Conservation (phyloP, 2,888 invertebrate genomes). For the Lepidochrysops patricia region DNA sequence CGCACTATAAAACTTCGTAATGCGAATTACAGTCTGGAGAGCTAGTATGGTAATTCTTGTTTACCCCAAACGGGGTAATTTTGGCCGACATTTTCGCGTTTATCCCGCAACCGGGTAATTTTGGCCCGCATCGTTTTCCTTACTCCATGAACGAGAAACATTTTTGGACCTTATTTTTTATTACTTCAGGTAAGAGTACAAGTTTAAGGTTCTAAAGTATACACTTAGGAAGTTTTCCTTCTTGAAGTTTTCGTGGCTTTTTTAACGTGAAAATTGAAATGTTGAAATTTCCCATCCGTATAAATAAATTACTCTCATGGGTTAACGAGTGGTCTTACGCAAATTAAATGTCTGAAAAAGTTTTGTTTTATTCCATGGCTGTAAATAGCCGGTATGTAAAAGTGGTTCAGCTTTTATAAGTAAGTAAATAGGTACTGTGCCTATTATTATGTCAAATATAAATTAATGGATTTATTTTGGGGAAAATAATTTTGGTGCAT, state of each 20-base stretch:
- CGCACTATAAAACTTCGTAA: neutral
- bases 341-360: too few species aligned
- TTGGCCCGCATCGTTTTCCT: too few species aligned
- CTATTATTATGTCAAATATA: too few species aligned
- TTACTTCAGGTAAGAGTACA: neutral
- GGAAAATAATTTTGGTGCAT: too few species aligned
- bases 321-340: too few species aligned
- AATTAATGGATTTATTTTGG: too few species aligned
- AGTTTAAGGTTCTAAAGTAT: neutral
- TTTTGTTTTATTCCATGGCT: too few species aligned
- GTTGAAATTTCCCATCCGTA: neutral
- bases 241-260: neutral
- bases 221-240: neutral
- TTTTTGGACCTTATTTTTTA: neutral
- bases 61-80: neutral
- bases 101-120: neutral
- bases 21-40: neutral
- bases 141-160: too few species aligned
- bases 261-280: neutral
- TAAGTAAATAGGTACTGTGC: too few species aligned
- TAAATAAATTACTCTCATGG: too few species aligned
- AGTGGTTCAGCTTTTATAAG: too few species aligned
- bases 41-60: neutral
- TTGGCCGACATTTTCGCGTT: neutral
- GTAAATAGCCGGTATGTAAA: too few species aligned